Evolutionary conservation across 2,797 vertebrate genomes (phyloP).

Genomic region (Enteromius paludinosus): DNA sequence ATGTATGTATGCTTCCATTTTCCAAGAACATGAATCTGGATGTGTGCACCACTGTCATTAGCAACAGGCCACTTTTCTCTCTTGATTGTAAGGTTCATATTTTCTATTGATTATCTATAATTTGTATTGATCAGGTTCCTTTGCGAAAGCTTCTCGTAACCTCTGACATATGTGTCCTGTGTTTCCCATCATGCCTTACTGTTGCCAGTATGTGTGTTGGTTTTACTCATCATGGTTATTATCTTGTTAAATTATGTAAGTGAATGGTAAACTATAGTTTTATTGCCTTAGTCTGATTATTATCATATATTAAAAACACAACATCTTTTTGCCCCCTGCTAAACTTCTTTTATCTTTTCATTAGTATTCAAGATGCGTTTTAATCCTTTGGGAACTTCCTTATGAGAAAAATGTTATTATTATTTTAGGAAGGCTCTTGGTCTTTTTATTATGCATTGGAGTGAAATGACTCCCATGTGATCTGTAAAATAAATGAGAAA

Average conservation of each 20-base stretch:
- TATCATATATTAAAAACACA: background rate
- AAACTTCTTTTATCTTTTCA: background rate
- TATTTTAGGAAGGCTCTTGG: background rate
- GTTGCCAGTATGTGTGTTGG: background rate
- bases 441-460: background rate
- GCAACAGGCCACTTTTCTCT: background rate
- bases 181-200: slow-evolving; percentile 28
- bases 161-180: background rate
- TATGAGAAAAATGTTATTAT: background rate
- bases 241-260: background rate
- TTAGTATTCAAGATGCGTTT: background rate
- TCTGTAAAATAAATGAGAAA: slow-evolving; percentile 16
- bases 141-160: background rate
- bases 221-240: background rate
- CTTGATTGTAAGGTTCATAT: slow-evolving; percentile 11
- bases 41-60: background rate
- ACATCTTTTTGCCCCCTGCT: background rate
- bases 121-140: slow-evolving; percentile 18
- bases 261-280: background rate
- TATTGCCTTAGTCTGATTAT: background rate
- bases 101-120: slow-evolving; percentile 14
- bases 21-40: background rate
- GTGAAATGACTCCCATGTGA: background rate
- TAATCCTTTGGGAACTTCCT: background rate
- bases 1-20: background rate